Evolutionary conservation across 1,140 invertebrate species (phyloP), one percentile per base, ranked within the genome.

Genomic region (Heterodera schachtii): DNA sequence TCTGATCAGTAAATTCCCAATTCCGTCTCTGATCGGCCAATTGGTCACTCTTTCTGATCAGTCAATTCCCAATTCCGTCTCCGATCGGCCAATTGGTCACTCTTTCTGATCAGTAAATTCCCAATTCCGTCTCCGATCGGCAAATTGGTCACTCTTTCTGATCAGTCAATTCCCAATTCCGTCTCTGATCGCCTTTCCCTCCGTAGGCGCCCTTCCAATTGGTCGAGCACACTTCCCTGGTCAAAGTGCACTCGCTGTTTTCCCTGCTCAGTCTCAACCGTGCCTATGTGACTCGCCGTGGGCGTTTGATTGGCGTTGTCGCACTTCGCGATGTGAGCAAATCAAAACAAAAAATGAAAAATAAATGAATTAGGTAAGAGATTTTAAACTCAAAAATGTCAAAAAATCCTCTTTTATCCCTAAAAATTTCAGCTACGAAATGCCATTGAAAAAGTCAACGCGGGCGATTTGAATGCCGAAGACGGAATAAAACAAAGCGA

Each of bases 261-360:
- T 98, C 95, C 3, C 94, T 98, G 92, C 98, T 98, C 71, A 95
- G 96, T 31, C 94, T 98, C 3, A 96, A 95, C 91, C 94, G 96
- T 87, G 96, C 97, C 3, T 99, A 98, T 91, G 97, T 99, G 1
- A 98, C 97, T 8, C 95, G 95, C 60, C 97, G 96, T 79, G 97
- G 97, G 0, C 92, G 94, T 85, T 92, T 98, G 1, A 94, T 98
- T 46, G 97, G 97, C 1, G 95, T 99, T 1, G 96, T 98, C 3
- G 95, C 94, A 3, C 91, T 98, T 0, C 96, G 96, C 91, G 96
- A 98, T 92, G 95, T 96, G 90, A 60, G 67, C 49, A n/a, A 80
- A 9, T 4, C 21, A 11, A 78, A 44, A 79, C 83, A 8, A 44
- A 82, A 81, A 1, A 81, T 49, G 9, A 73, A 79, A 13, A 82